Evolutionary conservation across 2,888 invertebrate species (phyloP), one percentile per base, ranked within the genome.

Genomic region (Emmelina monodactyla): DNA sequence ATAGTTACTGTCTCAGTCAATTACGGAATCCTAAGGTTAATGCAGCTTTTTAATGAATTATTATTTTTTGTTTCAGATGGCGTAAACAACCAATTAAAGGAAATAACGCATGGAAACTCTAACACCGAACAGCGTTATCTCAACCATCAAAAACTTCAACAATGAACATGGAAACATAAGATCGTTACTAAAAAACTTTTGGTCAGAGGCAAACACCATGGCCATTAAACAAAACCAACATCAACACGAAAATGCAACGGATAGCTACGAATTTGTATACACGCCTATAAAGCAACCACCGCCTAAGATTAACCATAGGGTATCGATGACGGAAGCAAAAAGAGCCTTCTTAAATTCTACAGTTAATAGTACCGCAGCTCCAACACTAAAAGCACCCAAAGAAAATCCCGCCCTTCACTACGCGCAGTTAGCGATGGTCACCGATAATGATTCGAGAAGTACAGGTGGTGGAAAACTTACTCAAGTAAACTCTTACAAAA

Each of bases 161-260:
- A 67, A 56, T 44, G 66, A 69, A 43, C 68, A 67, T 58, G 66
- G 69, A 15, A 62, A 69, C 28, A 69, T 78, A 34, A 75, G 73
- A 41, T 56, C 70, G 37, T 46, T 76, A 33, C 47, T 78, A 19
- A 75, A 72, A 47, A 76, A 71, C 46, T 70, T 73, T 35, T 39
- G 67, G 45, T 65, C 76, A 33, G 71, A 78, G 47, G 41, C 60
- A 44, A 60, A 69, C 13, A 52, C 47, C 35, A 76, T 78, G 76
- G 76, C 76, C 40, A 75, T 78, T 16, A 78, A 76, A 58, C 67
- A 76, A 42, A 69, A 64, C 46, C 60, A 65, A n/a, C n/a, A n/a
- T n/a, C 19, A 19, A 19, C 5, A 6, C 5, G 19, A 19, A 5
- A 19, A 19, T 19, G n/a, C n/a, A 55, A 64, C 45, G 32, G 57